phyloP scores from a whole-genome alignment of 1,140 invertebrate species.

The Drosophila erecta region DNA sequence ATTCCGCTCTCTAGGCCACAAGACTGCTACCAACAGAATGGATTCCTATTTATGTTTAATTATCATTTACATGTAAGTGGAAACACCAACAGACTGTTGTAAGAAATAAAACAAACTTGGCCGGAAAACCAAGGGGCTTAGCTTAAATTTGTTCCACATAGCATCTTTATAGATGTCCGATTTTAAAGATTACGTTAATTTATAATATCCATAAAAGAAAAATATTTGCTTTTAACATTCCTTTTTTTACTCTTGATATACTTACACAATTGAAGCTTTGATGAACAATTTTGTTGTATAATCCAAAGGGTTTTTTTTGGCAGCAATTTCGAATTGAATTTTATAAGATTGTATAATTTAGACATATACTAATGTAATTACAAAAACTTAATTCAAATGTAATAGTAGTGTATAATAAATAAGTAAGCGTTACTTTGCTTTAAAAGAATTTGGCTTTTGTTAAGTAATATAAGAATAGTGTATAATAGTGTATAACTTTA shows the following conservation, averaged over 20 bases:
- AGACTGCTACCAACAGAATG: constrained; percentile 33
- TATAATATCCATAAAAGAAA: not conserved
- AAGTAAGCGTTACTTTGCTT: constrained; percentile 29
- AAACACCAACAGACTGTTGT: constrained; percentile 18
- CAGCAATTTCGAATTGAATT: constrained; percentile 20
- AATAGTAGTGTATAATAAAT: constrained; percentile 30
- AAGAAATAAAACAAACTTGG: constrained; percentile 22
- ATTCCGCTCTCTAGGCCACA: constrained; percentile 26
- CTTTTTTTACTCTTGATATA: constrained; percentile 7
- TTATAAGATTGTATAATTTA: constrained; percentile 7
- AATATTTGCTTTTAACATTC: no score
- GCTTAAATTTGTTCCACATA: not conserved
- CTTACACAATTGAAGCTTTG: constrained; percentile 57
- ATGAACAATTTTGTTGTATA: constrained; percentile 47
- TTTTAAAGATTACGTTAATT: not conserved
- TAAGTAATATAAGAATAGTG: not conserved
- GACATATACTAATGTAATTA: constrained; percentile 9
- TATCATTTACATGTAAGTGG: constrained; percentile 41
- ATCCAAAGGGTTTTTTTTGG: constrained; percentile 56
- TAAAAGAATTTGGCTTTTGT: constrained; percentile 42
- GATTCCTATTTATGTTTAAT: constrained; percentile 60
- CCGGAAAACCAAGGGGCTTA: constrained; percentile 1
- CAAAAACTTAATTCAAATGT: constrained; percentile 32
- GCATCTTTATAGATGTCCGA: not conserved
- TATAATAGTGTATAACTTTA: not conserved